Percentiles rank a stretch among this genome's conserved stretches.
Evolutionary conservation across 2,888 invertebrate genomes (phyloP).

Genomic region (Germaria angustata): DNA sequence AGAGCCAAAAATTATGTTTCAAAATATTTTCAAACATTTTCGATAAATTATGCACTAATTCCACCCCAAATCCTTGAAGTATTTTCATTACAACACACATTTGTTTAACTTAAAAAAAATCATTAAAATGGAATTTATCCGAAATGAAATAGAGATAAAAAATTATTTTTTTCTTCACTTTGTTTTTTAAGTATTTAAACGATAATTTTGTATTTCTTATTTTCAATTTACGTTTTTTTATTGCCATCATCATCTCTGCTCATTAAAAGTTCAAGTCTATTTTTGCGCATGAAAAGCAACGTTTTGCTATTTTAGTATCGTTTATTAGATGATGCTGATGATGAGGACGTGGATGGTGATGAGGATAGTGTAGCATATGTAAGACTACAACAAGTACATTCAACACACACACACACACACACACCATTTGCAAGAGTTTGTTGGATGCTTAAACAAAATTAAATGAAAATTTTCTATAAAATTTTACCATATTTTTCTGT

Average conservation of each 20-base stretch:
- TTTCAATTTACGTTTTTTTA: slow-evolving; percentile 31
- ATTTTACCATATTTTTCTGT: slow-evolving; percentile 16
- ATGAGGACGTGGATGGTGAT: background rate
- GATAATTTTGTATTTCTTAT: slow-evolving; percentile 28
- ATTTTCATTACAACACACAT: background rate
- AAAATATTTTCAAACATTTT: no score
- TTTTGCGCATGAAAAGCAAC: slow-evolving; percentile 56
- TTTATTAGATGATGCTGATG: slow-evolving; percentile 33
- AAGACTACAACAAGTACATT: slow-evolving; percentile 6
- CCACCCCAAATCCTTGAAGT: background rate
- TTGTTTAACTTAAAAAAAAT: background rate
- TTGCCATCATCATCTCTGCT: slow-evolving; percentile 46
- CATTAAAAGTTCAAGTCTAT: slow-evolving; percentile 62
- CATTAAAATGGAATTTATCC: slow-evolving; percentile 11
- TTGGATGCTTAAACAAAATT: slow-evolving; percentile 18
- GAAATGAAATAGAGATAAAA: slow-evolving; percentile 4
- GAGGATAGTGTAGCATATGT: slow-evolving; percentile 21
- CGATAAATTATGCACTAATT: background rate
- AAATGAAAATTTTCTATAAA: slow-evolving; percentile 43
- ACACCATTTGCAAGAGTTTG: background rate
- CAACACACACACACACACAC: background rate
- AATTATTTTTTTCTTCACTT: background rate
- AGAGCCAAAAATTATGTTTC: no score
- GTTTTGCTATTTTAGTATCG: slow-evolving; percentile 36
- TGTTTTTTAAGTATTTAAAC: slow-evolving; percentile 22